A percentile compares a stretch with the other conserved stretches of the same genome.
Evolutionary conservation across 2,113 vertebrate species (phyloP).

Genomic region (Fulmarus glacialis): DNA sequence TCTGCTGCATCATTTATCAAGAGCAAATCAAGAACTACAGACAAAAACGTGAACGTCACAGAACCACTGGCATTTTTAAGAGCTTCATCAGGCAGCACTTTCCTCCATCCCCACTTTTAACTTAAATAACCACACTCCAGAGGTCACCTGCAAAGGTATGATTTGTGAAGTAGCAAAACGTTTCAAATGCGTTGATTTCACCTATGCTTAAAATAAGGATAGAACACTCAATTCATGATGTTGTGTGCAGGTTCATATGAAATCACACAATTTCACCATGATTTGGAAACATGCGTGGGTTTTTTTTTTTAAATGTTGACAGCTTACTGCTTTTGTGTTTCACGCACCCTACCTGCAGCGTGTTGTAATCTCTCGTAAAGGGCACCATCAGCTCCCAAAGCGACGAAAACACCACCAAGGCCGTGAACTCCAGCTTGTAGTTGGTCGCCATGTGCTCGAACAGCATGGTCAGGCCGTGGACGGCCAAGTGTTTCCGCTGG

Average conservation of each 20-base stretch:
- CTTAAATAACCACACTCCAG: neutral
- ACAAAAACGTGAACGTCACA: fast-evolving
- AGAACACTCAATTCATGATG: fast-evolving
- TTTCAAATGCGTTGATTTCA: neutral
- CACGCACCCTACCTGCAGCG: slow-evolving; percentile 83
- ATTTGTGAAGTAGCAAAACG: neutral
- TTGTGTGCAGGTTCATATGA: fast-evolving
- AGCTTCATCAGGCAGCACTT: neutral
- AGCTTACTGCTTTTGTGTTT: fast-evolving
- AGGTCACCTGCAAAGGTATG: neutral
- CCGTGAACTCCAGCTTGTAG: slow-evolving; percentile 95
- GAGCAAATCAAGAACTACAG: neutral
- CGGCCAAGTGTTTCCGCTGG: slow-evolving; percentile 94
- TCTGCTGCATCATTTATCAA: neutral
- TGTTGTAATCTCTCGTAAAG: slow-evolving; percentile 97
- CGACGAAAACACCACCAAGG: slow-evolving; percentile 93
- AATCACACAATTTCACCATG: neutral
- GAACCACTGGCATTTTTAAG: neutral
- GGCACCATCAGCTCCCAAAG: slow-evolving; percentile 96
- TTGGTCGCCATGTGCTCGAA: slow-evolving; percentile 99
- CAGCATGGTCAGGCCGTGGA: slow-evolving; percentile 95
- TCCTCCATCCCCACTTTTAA: neutral
- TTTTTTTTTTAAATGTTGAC: fast-evolving
- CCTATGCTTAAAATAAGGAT: neutral
- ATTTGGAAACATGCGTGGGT: fast-evolving